These are phyloP conservation scores for Molossus alvarezi DNA, from an alignment of 2,797 vertebrate species.

Conservation along the genomic window DNA sequence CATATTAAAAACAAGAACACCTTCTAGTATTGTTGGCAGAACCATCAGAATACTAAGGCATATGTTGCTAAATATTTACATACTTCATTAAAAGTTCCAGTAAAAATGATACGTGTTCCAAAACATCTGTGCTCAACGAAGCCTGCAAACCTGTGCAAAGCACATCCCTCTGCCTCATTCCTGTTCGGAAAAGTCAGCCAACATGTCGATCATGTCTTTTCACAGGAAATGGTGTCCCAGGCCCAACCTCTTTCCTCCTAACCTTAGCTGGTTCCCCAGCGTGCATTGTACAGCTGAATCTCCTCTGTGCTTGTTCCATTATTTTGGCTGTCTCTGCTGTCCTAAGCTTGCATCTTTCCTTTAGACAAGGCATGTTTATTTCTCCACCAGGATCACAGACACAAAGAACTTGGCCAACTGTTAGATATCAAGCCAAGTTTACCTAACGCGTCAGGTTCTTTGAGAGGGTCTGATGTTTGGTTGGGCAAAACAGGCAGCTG, in stretches of 20 bases:
- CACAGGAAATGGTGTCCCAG: background rate
- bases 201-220: background rate
- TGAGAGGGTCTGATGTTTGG: slow-evolving; percentile 67
- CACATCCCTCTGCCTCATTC: background rate
- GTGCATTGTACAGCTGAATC: background rate
- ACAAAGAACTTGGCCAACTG: background rate
- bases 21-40: background rate
- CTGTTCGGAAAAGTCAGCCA: background rate
- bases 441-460: background rate
- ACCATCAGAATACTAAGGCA: background rate
- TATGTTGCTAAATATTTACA: background rate
- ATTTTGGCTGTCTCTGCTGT: slow-evolving; percentile 7
- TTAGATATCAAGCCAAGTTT: slow-evolving; percentile 31
- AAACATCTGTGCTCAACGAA: slow-evolving; percentile 25
- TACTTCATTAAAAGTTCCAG: background rate
- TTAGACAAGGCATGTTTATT: background rate
- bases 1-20: background rate
- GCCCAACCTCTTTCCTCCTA: background rate
- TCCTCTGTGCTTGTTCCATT: background rate
- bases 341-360: background rate
- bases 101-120: background rate
- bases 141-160: background rate
- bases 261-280: background rate
- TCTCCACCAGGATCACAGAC: slow-evolving; percentile 15
- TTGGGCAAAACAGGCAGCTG: slow-evolving; percentile 81